Conservation (phyloP, 1,140 invertebrate species). For the Meloidogyne exigua region DNA sequence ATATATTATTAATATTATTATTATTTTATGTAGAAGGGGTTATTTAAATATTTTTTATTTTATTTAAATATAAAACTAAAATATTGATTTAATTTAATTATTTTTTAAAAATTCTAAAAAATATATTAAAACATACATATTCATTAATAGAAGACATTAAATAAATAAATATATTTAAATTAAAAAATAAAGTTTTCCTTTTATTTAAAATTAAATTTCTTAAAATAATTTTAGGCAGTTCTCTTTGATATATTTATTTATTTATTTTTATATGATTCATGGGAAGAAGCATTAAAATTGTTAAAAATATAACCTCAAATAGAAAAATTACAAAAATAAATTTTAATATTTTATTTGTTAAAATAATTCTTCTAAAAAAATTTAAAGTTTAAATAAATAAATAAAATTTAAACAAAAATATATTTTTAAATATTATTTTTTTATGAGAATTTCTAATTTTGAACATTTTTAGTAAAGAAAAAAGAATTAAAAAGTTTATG, state of each 20-base stretch:
- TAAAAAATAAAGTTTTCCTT: too few species aligned
- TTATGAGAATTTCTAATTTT: constrained; percentile 4
- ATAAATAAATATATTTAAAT: not conserved
- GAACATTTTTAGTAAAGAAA: not conserved
- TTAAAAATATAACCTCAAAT: constrained; percentile 8
- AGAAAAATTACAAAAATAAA: not conserved
- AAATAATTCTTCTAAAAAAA: too few species aligned
- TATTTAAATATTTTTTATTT: too few species aligned
- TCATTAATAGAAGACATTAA: not conserved
- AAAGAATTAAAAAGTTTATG: not conserved
- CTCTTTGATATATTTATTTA: constrained; percentile 6
- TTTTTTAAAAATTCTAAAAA: too few species aligned
- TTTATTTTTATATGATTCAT: not conserved
- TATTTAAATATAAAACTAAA: too few species aligned
- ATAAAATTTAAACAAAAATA: too few species aligned
- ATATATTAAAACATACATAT: too few species aligned
- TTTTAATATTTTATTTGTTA: not conserved
- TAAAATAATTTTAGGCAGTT: not conserved
- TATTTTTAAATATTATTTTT: not conserved
- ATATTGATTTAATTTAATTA: too few species aligned
- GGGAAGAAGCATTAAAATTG: constrained; percentile 6
- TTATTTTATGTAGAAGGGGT: too few species aligned
- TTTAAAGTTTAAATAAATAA: too few species aligned
- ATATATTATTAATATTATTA: too few species aligned
- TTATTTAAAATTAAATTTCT: too few species aligned